Percentiles rank a stretch among this genome's conserved stretches.
Conservation (phyloP, 2,113 vertebrate genomes). For the Sigmodon hispidus region DNA sequence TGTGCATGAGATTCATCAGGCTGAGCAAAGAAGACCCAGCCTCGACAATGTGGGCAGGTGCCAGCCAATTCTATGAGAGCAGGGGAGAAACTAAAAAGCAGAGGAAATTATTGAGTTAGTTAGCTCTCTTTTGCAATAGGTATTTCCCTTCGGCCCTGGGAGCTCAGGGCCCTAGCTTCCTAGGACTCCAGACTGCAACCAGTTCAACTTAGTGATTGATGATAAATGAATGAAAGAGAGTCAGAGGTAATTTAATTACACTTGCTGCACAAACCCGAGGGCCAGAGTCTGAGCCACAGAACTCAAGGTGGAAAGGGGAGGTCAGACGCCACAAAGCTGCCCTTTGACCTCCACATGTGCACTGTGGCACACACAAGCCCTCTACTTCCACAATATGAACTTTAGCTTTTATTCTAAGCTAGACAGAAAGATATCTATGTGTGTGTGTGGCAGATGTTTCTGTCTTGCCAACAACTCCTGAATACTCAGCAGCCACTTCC, state of each 20-base stretch:
- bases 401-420: not conserved
- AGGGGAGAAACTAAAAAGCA: not conserved
- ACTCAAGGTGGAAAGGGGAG: not conserved
- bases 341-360: not conserved
- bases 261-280: not conserved
- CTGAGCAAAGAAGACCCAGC: not conserved
- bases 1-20: not conserved
- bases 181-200: not conserved
- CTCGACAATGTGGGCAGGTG: not conserved
- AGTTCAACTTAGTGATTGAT: not conserved
- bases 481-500: too few relatives aligned
- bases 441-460: too few relatives aligned
- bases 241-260: not conserved
- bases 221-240: not conserved
- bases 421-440: not conserved
- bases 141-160: not conserved
- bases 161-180: not conserved
- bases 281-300: not conserved
- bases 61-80: not conserved
- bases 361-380: not conserved
- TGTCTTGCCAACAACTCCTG: too few relatives aligned
- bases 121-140: not conserved
- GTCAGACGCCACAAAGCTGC: not conserved
- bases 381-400: too few relatives aligned
- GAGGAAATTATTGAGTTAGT: not conserved